Conservation (phyloP, 2,797 vertebrate species). For the Danio aesculapii region DNA sequence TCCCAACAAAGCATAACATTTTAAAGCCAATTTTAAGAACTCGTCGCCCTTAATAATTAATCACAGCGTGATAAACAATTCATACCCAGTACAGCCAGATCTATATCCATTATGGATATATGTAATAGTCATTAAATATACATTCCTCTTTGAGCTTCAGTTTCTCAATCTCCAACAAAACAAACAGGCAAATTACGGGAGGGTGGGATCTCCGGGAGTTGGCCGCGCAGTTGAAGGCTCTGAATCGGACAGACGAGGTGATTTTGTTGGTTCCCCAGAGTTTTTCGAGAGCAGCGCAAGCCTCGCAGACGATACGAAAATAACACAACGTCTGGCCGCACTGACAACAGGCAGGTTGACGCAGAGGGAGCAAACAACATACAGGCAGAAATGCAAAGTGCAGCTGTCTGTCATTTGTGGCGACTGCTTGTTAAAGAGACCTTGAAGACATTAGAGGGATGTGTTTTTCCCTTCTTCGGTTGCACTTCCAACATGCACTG, state of each 20-base stretch:
- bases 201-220: conserved; percentile 59
- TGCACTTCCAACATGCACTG: conserved; percentile 37
- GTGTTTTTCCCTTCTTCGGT: conserved; percentile 45
- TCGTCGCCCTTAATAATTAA: conserved; percentile 71
- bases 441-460: conserved; percentile 67
- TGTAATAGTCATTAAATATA: conserved; percentile 59
- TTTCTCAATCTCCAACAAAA: conserved; percentile 58
- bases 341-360: conserved; percentile 60
- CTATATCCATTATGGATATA: conserved; percentile 69
- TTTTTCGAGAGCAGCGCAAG: conserved; percentile 53
- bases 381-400: conserved; percentile 58
- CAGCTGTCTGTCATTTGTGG: conserved; percentile 61
- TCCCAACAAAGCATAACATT: conserved; percentile 51
- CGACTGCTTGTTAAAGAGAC: conserved; percentile 64
- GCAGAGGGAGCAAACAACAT: conserved; percentile 41
- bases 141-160: conserved; percentile 59
- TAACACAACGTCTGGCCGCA: conserved; percentile 58
- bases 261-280: conserved; percentile 66
- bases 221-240: conserved; percentile 55
- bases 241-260: conserved; percentile 55
- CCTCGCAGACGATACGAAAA: conserved; percentile 58
- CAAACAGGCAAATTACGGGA: conserved; percentile 56
- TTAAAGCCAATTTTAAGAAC: conserved; percentile 63
- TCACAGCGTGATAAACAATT: conserved; percentile 69
- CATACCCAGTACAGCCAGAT: conserved; percentile 68